Evolutionary conservation across 1,140 invertebrate genomes (phyloP).

Genomic region (Drosophila nannoptera): DNA sequence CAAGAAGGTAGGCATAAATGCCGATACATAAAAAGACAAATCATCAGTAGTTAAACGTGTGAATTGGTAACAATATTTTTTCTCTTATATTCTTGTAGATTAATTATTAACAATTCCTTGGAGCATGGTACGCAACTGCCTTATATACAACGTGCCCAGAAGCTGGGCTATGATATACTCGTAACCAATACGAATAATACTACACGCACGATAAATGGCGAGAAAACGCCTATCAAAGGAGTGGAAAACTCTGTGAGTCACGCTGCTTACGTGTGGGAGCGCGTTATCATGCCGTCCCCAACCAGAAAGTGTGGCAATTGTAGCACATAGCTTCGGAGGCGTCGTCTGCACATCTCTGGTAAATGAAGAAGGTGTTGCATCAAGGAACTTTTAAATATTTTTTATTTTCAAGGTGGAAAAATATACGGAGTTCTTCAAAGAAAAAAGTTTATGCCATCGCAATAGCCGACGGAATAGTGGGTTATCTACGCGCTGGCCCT

Average conservation of each 20-base stretch:
- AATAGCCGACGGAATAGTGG: constrained; percentile 85
- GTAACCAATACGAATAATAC: constrained; percentile 89
- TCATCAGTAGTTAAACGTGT: no score
- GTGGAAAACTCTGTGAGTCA: constrained; percentile 82
- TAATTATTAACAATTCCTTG: constrained; percentile 89
- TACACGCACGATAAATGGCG: constrained; percentile 59
- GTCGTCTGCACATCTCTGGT: constrained; percentile 83
- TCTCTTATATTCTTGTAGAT: constrained; percentile 78
- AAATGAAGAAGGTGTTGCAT: constrained; percentile 30
- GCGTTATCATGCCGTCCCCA: constrained; percentile 82
- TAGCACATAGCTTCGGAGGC: constrained; percentile 89
- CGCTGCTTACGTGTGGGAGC: constrained; percentile 84
- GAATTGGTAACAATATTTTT: no score
- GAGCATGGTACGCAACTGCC: constrained; percentile 88
- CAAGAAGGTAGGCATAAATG: constrained; percentile 82
- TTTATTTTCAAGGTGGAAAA: constrained; percentile 78
- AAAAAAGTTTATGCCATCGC: constrained; percentile 85
- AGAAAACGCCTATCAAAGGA: constrained; percentile 79
- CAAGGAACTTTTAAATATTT: neutral
- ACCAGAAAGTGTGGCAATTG: constrained; percentile 84
- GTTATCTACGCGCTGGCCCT: constrained; percentile 58
- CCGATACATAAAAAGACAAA: no score
- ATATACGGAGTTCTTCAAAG: constrained; percentile 80
- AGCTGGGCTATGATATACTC: constrained; percentile 85
- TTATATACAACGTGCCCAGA: constrained; percentile 84